These are phyloP conservation scores for Drosophila nigrodunni DNA, from an alignment of 1,140 invertebrate species.

Conservation along the genomic window DNA sequence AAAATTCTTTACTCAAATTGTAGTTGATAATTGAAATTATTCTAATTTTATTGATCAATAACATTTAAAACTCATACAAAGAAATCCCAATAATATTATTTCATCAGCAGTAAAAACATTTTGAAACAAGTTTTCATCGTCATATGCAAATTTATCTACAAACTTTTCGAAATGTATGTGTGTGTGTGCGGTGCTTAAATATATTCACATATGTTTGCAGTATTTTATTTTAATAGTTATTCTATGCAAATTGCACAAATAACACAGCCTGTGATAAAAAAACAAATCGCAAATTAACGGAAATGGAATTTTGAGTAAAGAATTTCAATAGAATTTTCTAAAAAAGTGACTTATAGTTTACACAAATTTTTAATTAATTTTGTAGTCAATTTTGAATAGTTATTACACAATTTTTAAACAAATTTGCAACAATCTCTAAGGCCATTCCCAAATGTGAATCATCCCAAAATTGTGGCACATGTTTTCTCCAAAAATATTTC, in stretches of 20 bases:
- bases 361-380: neutral
- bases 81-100: conserved; percentile 38
- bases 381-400: neutral
- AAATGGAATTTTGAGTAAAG: conserved; percentile 48
- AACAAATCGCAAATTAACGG: conserved; percentile 52
- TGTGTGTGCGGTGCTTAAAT: conserved; percentile 26
- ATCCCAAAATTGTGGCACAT: conserved; percentile 19
- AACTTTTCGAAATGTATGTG: conserved; percentile 31
- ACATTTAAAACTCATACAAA: conserved; percentile 35
- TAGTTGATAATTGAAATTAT: conserved; percentile 7
- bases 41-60: conserved; percentile 24
- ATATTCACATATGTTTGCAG: conserved; percentile 25
- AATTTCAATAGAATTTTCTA: too few relatives aligned
- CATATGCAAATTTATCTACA: conserved; percentile 56
- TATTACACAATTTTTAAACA: conserved; percentile 16
- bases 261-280: conserved; percentile 23
- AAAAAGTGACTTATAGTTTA: too few relatives aligned
- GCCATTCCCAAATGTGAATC: conserved; percentile 29
- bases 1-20: neutral
- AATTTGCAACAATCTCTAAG: conserved; percentile 1
- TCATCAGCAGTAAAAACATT: conserved; percentile 16
- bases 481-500: conserved; percentile 71
- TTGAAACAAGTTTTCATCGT: conserved; percentile 56
- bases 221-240: conserved; percentile 61
- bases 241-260: conserved; percentile 65